Evolutionary conservation across 2,113 vertebrate genomes (phyloP).

Genomic region (Dromaius novaehollandiae): DNA sequence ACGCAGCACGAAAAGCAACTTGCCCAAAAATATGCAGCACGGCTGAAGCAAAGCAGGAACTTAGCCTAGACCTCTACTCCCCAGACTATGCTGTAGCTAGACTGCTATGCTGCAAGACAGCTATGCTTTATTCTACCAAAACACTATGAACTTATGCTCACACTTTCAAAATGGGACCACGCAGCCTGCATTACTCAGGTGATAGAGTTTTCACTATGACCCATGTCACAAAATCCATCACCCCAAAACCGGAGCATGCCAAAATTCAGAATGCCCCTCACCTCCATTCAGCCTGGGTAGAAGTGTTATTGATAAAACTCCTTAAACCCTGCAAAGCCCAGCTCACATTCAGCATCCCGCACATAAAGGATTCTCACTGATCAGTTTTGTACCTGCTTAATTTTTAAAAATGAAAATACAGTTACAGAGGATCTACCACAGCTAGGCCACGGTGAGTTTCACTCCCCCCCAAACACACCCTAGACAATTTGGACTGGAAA

Average conservation of each 20-base stretch:
- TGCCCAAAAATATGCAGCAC: not conserved
- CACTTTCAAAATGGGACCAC: not conserved
- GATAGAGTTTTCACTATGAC: not conserved
- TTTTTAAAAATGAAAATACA: not conserved
- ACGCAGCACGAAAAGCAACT: not conserved
- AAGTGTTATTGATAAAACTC: not conserved
- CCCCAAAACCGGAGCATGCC: not conserved
- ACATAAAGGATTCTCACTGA: not conserved
- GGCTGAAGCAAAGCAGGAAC: not conserved
- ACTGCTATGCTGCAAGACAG: not conserved
- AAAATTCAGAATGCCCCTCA: not conserved
- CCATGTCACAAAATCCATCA: not conserved
- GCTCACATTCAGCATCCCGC: not conserved
- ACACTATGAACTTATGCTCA: not conserved
- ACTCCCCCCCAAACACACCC: not conserved
- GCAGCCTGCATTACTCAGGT: not conserved
- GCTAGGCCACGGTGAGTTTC: not conserved
- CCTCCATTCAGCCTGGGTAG: not conserved
- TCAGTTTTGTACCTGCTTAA: not conserved
- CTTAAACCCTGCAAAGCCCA: not conserved
- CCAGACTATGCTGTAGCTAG: not conserved
- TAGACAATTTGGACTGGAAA: too few species aligned
- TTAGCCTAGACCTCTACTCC: not conserved
- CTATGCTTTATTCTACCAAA: not conserved
- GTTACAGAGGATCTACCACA: not conserved